Evolutionary conservation across 2,797 vertebrate species (phyloP), one percentile per base, ranked within the genome.

Genomic region (Cyclura pinguis): DNA sequence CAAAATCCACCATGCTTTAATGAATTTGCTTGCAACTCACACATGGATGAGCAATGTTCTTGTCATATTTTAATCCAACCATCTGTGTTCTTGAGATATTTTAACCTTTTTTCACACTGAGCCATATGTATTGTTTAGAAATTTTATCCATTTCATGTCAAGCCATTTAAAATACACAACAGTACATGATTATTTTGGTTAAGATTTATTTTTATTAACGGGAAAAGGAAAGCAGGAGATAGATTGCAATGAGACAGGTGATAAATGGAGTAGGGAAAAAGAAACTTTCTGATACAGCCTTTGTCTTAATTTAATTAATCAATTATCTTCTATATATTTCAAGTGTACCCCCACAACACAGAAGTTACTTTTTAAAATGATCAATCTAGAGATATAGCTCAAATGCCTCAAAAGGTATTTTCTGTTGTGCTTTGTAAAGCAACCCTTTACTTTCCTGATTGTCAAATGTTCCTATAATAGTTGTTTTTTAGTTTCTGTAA

Each of bases 11-110:
- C 6, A 6, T 50, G 42, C 24, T 69, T 72, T 85, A 29, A 2
- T 20, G 55, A 35, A 59, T 35, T 64, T 62, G 57, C 42, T 27
- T 84, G 84, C 42, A 89, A 64, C 64, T 84, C 2, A 16, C 32
- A 84, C 29, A 84, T 50, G 32, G 57, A 76, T 88, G 50, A 88
- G 27, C 22, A 35, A 67, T 80, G 50, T 64, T 88, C 77, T 80
- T 80, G 77, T 88, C 57, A 84, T 59, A 76, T 89, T 84, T 87
- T 76, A 88, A 84, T 76, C 72, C 29, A 74, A 80, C 72, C 72
- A 84, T 89, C 81, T 89, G 81, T 84, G 42, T 52, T 84, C 35
- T 77, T 89, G 18, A 24, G 69, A 84, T 88, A 83, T 42, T 78
- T 89, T 52, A 77, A 77, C 42, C 73, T 84, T 84, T 47, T 77